Evolutionary conservation across 2,113 vertebrate genomes (phyloP), one percentile per base, ranked within the genome.

Genomic region (Mesitornis unicolor): DNA sequence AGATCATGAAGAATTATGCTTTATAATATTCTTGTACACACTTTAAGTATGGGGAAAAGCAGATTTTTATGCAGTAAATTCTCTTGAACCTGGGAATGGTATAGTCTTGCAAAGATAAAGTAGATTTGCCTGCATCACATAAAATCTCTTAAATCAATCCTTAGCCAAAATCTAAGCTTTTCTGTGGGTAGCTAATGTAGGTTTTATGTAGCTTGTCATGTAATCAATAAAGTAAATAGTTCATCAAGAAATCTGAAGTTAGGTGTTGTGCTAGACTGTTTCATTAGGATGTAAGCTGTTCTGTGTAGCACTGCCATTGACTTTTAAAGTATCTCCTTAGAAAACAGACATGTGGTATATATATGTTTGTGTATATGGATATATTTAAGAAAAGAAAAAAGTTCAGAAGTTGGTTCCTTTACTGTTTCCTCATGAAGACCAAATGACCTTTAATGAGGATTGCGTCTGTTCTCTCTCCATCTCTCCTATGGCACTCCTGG

Each of bases 101-200:
- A n/a, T 8, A 87, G 92, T 26, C 81, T 78, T 78, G 67, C 57
- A 80, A 86, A 94, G 59, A 88, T 93, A 89, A 94, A 97, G 96
- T 6, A 93, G 94, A 95, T 97, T 97, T 94, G 89, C 54, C 65
- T 75, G 90, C 88, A 65, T 71, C 56, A 6, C 63, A 71, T 71
- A 68, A 93, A 93, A 89, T 24, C 90, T 68, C 90, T 95, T 53
- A 92, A 67, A 70, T 73, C 95, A 89, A 97, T 96, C 94, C 94
- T 92, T 38, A 95, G 86, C 56, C 74, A 59, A 87, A 93, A 75
- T 3, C 60, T 43, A 45, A 94, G 91, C 85, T 90, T 82, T 77
- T 75, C 81, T 51, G 50, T 73, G 83, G 67, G 26, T 64, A 76
- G 80, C 95, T 93, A 63, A 92, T 85, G 93, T 33, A 22, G 85